Evolutionary conservation across 2,888 invertebrate genomes (phyloP), one percentile per base, ranked within the genome.

Genomic region (Spialia ferax): DNA sequence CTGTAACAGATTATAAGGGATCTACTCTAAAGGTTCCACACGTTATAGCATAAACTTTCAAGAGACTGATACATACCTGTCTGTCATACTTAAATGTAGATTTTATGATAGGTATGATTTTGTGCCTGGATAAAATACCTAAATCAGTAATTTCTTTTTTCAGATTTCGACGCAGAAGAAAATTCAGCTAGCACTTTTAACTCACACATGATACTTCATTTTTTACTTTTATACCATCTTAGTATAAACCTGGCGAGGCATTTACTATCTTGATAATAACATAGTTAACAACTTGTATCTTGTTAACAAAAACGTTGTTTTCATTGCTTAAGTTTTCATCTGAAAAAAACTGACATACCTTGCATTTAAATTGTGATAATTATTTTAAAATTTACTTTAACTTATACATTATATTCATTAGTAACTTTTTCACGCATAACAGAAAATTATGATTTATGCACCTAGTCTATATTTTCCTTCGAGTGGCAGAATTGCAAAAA

Each of bases 151-250:
- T 8, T 35, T 35, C 29, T 68, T 15, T 88, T 83, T 68, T 7
- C 89, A 92, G 92, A 86, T 81, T 86, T 86, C 65, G 86, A 85
- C 35, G 88, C 85, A 63, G 81, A 83, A 45, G 83, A 84, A 26
- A 89, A 80, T 74, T 79, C 87, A 52, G 85, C 88, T 71, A 74
- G 75, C 70, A 70, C 74, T 57, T 76, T 69, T 63, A 79, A 80
- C 70, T 70, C 78, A 70, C 79, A 77, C 70, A 72, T 74, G 69
- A 60, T 79, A 70, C 75, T 85, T 74, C 69, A 79, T 69, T 77
- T 73, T 57, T 55, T 57, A 22, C 13, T 79, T 63, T 69, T 85
- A 70, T 54, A 84, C 70, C 80, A 71, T 73, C 78, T 80, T 71
- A 76, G 83, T 73, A 74, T 83, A 76, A 76, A 77, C 74, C 72